Evolutionary conservation across 2,113 vertebrate genomes (phyloP), one percentile per base, ranked within the genome.

Genomic region (Epinephelus lanceolatus): DNA sequence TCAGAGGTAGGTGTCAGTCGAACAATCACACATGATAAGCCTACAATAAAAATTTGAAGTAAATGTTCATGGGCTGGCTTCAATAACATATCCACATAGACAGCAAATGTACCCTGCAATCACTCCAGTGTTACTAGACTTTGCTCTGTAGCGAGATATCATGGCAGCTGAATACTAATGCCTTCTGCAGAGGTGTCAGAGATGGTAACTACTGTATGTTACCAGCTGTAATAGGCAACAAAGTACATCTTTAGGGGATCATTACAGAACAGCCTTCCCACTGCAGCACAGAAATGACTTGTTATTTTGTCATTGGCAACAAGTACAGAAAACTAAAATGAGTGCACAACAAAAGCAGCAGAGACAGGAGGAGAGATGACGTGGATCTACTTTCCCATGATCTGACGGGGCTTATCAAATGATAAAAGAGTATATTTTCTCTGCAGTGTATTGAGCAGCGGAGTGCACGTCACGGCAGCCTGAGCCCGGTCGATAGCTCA

Each of bases 401-500:
- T 86, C 71, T 69, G 71, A 86, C 73, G 78, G 53, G 63, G 57
- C 66, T 65, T 27, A 86, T 87, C 65, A 71, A 62, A 75, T 86
- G 71, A 86, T 84, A 72, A 71, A 79, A 52, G 68, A 71, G 71
- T 71, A 55, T 69, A 70, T 88, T 86, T 83, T 78, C 78, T 78
- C 78, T 8, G 2, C 49, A 70, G 84, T 76, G 74, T 63, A 86
- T 72, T 65, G 89, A 93, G 88, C 76, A 42, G 10, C 56, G 15
- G 74, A 25, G 79, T 40, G 71, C 25, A 69, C 69, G 37, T 89
- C 81, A 68, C 49, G 51, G 70, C 84, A 72, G 83, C 80, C 80
- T 59, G 73, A 87, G 73, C 77, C 71, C 4, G 86, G 83, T 93
- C 88, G 81, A 93, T 93, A 88, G 80, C 85, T 91, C 89, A 92